A percentile compares a stretch with the other conserved stretches of the same genome.
Conservation (phyloP, 2,888 invertebrate genomes). For the Clitarchus hookeri region DNA sequence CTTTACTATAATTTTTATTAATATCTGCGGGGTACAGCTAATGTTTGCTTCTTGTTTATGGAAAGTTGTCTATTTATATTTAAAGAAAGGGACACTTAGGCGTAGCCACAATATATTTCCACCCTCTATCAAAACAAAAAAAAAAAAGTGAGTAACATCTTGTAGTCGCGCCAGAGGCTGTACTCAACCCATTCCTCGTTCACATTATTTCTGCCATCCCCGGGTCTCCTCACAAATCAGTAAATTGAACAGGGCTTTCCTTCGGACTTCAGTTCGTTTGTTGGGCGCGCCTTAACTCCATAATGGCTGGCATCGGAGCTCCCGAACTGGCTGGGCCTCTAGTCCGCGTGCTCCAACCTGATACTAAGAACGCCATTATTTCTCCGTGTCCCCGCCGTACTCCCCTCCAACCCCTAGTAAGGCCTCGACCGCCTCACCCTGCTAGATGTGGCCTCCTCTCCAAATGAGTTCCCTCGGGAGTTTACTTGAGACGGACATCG, state of each 20-base stretch:
- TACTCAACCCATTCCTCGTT: neutral
- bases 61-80: no score
- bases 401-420: neutral
- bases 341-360: neutral
- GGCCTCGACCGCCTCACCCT: neutral
- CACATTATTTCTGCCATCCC: neutral
- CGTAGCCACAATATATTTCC: no score
- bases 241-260: slow-evolving; percentile 7
- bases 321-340: neutral
- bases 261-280: slow-evolving; percentile 7
- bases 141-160: no score
- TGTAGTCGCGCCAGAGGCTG: no score
- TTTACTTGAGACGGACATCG: neutral
- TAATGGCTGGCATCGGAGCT: neutral
- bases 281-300: neutral
- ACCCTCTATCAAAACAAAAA: no score
- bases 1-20: no score
- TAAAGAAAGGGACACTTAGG: no score
- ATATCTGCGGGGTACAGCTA: no score
- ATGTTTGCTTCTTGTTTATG: no score
- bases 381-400: neutral
- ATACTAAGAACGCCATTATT: slow-evolving; percentile 14
- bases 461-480: slow-evolving; percentile 10
- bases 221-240: neutral
- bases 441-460: neutral